A percentile compares a stretch with the other conserved stretches of the same genome.
phyloP scores from a whole-genome alignment of 2,888 invertebrate species.

The Caenorhabditis sp. region DNA sequence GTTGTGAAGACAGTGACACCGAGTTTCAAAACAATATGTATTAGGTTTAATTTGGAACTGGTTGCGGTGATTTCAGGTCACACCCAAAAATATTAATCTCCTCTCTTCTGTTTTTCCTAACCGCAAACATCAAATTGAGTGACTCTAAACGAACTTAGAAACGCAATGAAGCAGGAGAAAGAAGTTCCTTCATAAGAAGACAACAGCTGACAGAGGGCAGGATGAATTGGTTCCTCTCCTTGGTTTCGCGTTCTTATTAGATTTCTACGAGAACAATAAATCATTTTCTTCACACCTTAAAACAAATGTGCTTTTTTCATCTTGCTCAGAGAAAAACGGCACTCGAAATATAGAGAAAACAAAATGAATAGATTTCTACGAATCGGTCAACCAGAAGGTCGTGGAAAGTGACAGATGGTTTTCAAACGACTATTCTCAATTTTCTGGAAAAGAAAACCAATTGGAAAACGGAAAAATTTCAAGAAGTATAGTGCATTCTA shows the following conservation, averaged over 20 bases:
- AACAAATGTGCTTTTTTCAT: slow-evolving; percentile 18
- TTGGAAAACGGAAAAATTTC: neutral
- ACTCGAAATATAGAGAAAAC: slow-evolving; percentile 19
- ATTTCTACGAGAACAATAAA: slow-evolving; percentile 51
- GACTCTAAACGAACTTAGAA: slow-evolving; percentile 23
- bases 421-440: slow-evolving; percentile 3
- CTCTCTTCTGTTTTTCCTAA: slow-evolving; percentile 2
- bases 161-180: slow-evolving; percentile 38
- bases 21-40: slow-evolving; percentile 6
- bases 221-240: slow-evolving; percentile 32
- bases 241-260: slow-evolving; percentile 51
- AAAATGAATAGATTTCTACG: slow-evolving; percentile 38
- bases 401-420: slow-evolving; percentile 12
- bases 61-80: neutral
- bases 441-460: slow-evolving; percentile 3
- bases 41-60: neutral
- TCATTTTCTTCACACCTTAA: slow-evolving; percentile 48
- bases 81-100: neutral
- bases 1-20: slow-evolving; percentile 13
- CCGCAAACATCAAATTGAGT: slow-evolving; percentile 7
- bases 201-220: slow-evolving; percentile 48
- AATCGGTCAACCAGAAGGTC: slow-evolving; percentile 10
- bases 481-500: slow-evolving; percentile 10
- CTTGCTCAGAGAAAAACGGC: neutral
- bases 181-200: slow-evolving; percentile 33